Evolutionary conservation across 1,140 invertebrate species (phyloP).

Genomic region (Paraescarpia echinospica): DNA sequence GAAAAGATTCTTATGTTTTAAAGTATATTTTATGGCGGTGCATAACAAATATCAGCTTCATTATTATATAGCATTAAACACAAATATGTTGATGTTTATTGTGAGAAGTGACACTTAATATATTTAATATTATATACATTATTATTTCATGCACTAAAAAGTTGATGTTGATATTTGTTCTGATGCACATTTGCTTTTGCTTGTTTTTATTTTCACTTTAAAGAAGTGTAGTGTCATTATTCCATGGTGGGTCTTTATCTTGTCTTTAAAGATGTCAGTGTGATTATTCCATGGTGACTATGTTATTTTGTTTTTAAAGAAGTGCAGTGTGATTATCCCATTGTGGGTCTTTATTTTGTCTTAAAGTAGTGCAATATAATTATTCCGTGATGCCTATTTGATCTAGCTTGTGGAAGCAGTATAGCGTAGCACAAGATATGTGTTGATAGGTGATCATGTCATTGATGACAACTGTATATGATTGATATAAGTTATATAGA

Average conservation of each 20-base stretch:
- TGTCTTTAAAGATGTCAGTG: not conserved
- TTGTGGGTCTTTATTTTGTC: not conserved
- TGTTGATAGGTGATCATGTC: no score
- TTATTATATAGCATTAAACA: not conserved
- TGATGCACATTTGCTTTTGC: not conserved
- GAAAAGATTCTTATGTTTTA: not conserved
- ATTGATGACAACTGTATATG: no score
- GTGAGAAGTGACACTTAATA: not conserved
- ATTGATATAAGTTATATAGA: no score
- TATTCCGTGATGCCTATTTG: no score
- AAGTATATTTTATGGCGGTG: not conserved
- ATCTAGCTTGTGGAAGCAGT: no score
- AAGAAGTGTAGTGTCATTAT: no score
- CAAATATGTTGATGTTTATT: no score
- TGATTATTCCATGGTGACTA: not conserved
- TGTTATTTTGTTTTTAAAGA: no score
- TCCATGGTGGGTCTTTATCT: no score
- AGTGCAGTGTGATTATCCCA: no score
- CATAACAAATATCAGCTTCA: not conserved
- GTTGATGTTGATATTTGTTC: not conserved
- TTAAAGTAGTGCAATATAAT: not conserved
- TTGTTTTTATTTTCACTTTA: not conserved
- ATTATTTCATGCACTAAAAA: conserved; percentile 7
- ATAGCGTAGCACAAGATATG: no score
- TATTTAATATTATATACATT: conserved; percentile 14